These are phyloP conservation scores for Oxystoma pomonae DNA, from an alignment of 2,888 invertebrate species.

Conservation along the genomic window DNA sequence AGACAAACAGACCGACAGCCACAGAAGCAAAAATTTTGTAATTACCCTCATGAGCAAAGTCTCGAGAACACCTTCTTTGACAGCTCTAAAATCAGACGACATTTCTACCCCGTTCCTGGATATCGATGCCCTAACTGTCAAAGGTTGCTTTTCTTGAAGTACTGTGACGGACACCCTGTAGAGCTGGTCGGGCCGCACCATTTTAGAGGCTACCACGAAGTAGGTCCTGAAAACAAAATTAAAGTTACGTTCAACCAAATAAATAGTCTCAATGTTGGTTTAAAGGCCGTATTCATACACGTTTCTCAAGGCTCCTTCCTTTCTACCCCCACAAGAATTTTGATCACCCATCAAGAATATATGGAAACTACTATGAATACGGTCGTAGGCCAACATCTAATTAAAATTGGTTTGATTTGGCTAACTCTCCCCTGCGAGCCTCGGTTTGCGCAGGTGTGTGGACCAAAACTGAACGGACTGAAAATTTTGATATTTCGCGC, in stretches of 20 bases:
- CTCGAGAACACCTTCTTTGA: slow-evolving; percentile 83
- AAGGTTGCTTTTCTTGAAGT: slow-evolving; percentile 70
- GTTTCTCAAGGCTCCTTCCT: too few relatives aligned
- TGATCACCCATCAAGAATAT: too few relatives aligned
- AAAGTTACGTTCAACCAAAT: not conserved
- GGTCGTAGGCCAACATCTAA: too few relatives aligned
- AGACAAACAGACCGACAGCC: too few relatives aligned
- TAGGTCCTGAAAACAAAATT: slow-evolving; percentile 65
- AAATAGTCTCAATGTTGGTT: not conserved
- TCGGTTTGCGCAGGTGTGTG: too few relatives aligned
- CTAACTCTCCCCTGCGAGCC: too few relatives aligned
- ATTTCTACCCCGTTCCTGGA: slow-evolving; percentile 87
- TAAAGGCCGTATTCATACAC: too few relatives aligned
- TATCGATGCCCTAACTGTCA: slow-evolving; percentile 84
- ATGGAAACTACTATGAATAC: not conserved
- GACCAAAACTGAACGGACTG: too few relatives aligned
- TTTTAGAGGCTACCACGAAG: slow-evolving; percentile 86
- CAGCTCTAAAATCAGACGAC: slow-evolving; percentile 73
- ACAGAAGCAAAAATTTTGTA: too few relatives aligned
- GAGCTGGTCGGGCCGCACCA: slow-evolving; percentile 88
- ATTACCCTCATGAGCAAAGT: slow-evolving; percentile 84
- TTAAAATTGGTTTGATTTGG: too few relatives aligned
- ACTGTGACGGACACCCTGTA: slow-evolving; percentile 86
- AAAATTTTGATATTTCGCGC: too few relatives aligned
- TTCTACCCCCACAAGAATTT: too few relatives aligned